Conservation (phyloP, 2,113 vertebrate species). For the Nannospalax galili region DNA sequence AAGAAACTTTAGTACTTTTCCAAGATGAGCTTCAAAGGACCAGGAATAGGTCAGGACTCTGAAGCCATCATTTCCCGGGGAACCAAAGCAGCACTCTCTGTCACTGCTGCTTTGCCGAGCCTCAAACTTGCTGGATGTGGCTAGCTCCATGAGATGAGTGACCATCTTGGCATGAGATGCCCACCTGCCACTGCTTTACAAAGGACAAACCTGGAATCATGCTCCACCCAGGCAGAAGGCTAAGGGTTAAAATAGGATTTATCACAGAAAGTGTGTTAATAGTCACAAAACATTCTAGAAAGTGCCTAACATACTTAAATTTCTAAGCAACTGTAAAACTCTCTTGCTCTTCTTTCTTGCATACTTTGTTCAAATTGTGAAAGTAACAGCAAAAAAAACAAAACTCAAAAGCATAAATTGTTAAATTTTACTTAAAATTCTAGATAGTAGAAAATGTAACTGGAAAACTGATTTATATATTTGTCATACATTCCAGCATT, state of each 20-base stretch:
- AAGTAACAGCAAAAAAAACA: neutral
- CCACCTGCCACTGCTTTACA: neutral
- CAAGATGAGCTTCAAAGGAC: neutral
- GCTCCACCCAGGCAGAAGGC: neutral
- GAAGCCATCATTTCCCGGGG: neutral
- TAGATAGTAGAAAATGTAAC: too few species aligned
- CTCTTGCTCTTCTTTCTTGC: too few species aligned
- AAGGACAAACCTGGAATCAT: rapidly evolving
- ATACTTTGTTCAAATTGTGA: neutral
- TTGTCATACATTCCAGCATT: neutral
- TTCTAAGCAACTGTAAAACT: too few species aligned
- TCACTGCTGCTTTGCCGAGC: neutral
- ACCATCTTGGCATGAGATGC: rapidly evolving
- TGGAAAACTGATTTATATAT: neutral
- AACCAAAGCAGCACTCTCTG: too few species aligned
- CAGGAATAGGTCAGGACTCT: neutral
- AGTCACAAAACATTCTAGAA: neutral
- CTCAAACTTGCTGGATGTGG: too few species aligned
- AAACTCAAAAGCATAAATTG: neutral
- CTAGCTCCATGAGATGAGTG: neutral
- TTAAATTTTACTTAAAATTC: neutral
- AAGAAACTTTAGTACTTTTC: neutral
- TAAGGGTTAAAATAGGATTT: neutral
- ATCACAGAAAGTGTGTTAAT: neutral
- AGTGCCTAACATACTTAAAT: neutral